A percentile compares a stretch with the other conserved stretches of the same genome.
Conservation (phyloP, 1,140 invertebrate genomes). For the Bradysia coprophila region DNA sequence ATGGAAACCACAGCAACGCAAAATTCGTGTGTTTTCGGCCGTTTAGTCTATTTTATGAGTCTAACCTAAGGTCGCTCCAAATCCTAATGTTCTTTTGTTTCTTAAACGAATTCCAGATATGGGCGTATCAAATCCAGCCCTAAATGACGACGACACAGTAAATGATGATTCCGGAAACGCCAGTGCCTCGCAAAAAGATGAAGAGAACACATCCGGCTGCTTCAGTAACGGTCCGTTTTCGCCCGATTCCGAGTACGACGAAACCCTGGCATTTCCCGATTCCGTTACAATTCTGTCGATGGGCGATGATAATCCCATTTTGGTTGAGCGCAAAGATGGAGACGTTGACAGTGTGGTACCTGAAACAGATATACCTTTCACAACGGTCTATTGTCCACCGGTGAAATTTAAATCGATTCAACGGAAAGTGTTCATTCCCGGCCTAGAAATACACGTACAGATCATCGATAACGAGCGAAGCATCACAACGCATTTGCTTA, state of each 20-base stretch:
- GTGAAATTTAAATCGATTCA: constrained; percentile 51
- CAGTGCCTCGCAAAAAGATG: not conserved
- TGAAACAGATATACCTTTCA: constrained; percentile 35
- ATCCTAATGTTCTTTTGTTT: not conserved
- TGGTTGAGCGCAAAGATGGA: constrained; percentile 22
- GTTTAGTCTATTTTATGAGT: too few relatives aligned
- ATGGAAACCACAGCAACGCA: too few relatives aligned
- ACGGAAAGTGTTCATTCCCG: constrained; percentile 58
- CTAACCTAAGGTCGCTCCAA: too few relatives aligned
- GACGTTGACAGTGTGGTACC: constrained; percentile 10
- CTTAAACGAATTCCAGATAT: not conserved
- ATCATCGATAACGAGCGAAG: constrained; percentile 56
- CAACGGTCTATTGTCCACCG: constrained; percentile 39
- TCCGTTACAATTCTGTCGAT: constrained; percentile 31
- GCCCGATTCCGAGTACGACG: constrained; percentile 38
- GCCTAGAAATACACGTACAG: constrained; percentile 45
- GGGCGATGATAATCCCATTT: constrained; percentile 28
- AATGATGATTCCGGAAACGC: not conserved
- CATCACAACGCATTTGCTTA: constrained; percentile 58
- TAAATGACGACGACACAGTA: not conserved
- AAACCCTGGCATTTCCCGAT: constrained; percentile 36
- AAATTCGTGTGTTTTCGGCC: too few relatives aligned
- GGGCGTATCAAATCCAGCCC: constrained; percentile 1
- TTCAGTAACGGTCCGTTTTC: constrained; percentile 21
- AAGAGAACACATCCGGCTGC: constrained; percentile 7